phyloP scores from a whole-genome alignment of 1,140 invertebrate genomes.

The Fopius arisanus region DNA sequence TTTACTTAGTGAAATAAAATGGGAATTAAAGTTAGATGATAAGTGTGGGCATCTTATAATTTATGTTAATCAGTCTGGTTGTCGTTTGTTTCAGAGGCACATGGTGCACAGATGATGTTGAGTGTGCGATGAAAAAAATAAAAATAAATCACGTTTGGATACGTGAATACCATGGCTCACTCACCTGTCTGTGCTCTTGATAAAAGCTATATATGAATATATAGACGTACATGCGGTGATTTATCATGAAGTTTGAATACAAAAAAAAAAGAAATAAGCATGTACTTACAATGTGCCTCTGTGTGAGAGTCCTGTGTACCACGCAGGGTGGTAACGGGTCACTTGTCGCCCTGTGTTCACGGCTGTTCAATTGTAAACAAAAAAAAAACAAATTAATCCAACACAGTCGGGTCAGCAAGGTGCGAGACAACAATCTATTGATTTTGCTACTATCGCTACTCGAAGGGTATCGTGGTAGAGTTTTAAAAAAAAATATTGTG shows the following conservation, averaged over 20 bases:
- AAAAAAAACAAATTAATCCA: constrained; percentile 16
- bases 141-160: constrained; percentile 1
- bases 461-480: constrained; percentile 50
- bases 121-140: constrained; percentile 60
- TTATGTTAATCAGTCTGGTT: constrained; percentile 71
- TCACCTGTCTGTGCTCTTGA: constrained; percentile 60
- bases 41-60: constrained; percentile 60
- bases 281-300: constrained; percentile 62
- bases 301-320: constrained; percentile 56
- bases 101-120: constrained; percentile 67
- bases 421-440: constrained; percentile 64
- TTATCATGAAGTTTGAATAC: constrained; percentile 20
- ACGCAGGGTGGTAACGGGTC: constrained; percentile 56
- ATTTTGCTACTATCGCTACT: constrained; percentile 66
- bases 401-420: constrained; percentile 57
- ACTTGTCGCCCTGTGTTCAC: constrained; percentile 50
- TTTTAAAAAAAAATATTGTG: constrained; percentile 50
- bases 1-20: background rate
- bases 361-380: constrained; percentile 47
- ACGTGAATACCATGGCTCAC: constrained; percentile 56
- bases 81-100: constrained; percentile 81
- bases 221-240: constrained; percentile 46
- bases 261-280: constrained; percentile 33
- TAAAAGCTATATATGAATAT: constrained; percentile 50
- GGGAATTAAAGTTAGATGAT: constrained; percentile 33